phyloP scores from a whole-genome alignment of 2,113 vertebrate genomes.

The Puma concolor region DNA sequence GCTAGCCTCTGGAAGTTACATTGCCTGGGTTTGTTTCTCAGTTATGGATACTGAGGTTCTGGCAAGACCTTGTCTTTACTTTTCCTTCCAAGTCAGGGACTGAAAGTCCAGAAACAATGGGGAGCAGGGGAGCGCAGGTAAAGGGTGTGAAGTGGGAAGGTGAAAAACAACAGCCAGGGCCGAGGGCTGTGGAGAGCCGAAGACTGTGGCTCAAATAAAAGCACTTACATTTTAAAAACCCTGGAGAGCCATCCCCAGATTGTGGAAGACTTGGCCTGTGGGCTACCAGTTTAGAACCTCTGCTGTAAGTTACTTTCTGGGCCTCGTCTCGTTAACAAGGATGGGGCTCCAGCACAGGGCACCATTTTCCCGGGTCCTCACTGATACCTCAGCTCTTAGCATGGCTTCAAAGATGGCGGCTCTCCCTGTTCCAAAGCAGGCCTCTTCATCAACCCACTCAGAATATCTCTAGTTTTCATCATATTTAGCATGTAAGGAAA shows the following conservation, averaged over 20 bases:
- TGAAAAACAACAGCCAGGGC: neutral
- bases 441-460: neutral
- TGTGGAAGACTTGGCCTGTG: neutral
- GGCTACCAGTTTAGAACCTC: neutral
- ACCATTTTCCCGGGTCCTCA: neutral
- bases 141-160: neutral
- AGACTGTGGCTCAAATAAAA: neutral
- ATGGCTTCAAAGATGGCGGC: neutral
- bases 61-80: neutral
- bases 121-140: neutral
- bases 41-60: neutral
- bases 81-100: neutral
- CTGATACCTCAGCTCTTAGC: neutral
- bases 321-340: neutral
- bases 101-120: neutral
- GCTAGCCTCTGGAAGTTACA: neutral
- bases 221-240: neutral
- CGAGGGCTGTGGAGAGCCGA: neutral
- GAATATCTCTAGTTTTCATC: neutral
- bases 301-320: neutral
- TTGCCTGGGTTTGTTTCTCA: neutral
- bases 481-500: neutral
- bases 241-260: neutral
- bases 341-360: neutral
- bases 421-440: neutral